phyloP scores from a whole-genome alignment of 2,113 vertebrate species.

The Ammodytes marinus region DNA sequence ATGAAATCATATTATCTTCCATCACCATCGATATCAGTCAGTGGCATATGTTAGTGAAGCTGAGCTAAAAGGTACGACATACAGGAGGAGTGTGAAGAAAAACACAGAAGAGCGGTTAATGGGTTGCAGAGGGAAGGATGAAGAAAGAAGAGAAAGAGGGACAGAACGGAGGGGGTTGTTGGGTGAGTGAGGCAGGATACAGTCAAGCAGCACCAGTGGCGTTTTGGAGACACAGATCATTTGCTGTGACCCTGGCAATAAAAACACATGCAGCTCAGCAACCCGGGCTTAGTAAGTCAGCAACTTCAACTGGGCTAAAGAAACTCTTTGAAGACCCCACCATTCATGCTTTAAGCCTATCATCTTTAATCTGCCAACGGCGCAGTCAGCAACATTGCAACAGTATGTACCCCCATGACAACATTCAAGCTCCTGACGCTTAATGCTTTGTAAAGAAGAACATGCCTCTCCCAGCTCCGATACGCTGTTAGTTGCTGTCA shows the following conservation, averaged over 20 bases:
- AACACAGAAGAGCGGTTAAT: constrained; percentile 70
- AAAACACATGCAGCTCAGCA: constrained; percentile 74
- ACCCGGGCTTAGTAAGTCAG: constrained; percentile 88
- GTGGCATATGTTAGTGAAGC: constrained; percentile 73
- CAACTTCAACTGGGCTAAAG: constrained; percentile 83
- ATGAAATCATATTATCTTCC: not conserved
- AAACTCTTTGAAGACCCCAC: not conserved
- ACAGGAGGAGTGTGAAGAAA: constrained; percentile 58
- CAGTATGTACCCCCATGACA: constrained; percentile 1
- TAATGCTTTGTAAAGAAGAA: constrained; percentile 32
- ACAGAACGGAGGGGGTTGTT: constrained; percentile 30
- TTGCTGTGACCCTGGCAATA: constrained; percentile 56
- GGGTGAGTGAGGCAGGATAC: constrained; percentile 66
- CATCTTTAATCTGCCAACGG: constrained; percentile 10
- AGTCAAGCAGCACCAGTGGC: constrained; percentile 74
- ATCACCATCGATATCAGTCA: not conserved
- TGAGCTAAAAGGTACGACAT: constrained; percentile 54
- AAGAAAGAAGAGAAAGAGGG: constrained; percentile 46
- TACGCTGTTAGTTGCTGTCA: constrained; percentile 71
- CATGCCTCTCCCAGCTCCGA: constrained; percentile 58
- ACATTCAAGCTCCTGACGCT: not conserved
- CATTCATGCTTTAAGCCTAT: constrained; percentile 58
- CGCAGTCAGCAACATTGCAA: constrained; percentile 39
- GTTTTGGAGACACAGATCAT: constrained; percentile 46
- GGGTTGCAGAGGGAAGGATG: constrained; percentile 52